Evolutionary conservation across 2,888 invertebrate species (phyloP).

Genomic region (Athalia cordata): DNA sequence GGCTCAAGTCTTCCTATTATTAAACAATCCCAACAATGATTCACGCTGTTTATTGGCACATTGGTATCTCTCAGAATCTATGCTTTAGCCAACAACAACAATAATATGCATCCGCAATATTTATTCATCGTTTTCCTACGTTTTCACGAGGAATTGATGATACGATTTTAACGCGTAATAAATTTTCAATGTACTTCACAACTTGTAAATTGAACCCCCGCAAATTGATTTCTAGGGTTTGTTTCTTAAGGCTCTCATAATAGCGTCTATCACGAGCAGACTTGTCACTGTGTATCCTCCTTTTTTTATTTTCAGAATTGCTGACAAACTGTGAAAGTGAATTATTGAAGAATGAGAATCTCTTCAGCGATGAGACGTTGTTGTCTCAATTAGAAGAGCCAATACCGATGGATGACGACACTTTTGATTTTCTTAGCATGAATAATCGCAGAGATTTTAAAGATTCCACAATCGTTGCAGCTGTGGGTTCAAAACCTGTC

Average conservation of each 20-base stretch:
- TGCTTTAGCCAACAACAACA: too few relatives aligned
- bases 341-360: conserved; percentile 76
- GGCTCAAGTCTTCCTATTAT: conserved; percentile 50
- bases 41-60: background rate
- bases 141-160: too few relatives aligned
- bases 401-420: conserved; percentile 73
- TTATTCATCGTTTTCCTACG: too few relatives aligned
- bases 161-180: too few relatives aligned
- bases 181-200: too few relatives aligned
- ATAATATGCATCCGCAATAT: too few relatives aligned
- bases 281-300: background rate
- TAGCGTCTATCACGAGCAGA: background rate
- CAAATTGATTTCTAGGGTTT: too few relatives aligned
- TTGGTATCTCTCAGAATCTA: too few relatives aligned
- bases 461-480: conserved; percentile 46
- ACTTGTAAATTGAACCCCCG: too few relatives aligned
- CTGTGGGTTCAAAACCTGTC: conserved; percentile 48
- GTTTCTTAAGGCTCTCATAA: too few relatives aligned
- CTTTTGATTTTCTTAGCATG: conserved; percentile 73
- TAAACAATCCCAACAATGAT: background rate
- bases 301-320: conserved; percentile 76
- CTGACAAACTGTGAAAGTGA: conserved; percentile 82
- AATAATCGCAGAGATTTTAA: conserved; percentile 59
- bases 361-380: conserved; percentile 76
- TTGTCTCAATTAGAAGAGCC: conserved; percentile 74